Percentiles rank a stretch among this genome's conserved stretches.
Evolutionary conservation across 2,888 invertebrate genomes (phyloP).

Genomic region (Charanyca ferruginea): DNA sequence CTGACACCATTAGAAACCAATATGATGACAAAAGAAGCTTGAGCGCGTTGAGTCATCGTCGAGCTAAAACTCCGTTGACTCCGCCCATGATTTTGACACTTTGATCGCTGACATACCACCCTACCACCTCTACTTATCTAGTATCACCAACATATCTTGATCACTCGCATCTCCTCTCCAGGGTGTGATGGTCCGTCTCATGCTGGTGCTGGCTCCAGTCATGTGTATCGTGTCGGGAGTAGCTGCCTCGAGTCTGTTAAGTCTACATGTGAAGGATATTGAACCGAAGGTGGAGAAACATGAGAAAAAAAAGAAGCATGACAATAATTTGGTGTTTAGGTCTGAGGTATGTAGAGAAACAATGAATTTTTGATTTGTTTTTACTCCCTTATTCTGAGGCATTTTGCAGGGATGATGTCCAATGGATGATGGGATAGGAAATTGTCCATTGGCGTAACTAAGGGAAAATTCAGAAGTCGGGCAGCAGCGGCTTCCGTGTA

Average conservation of each 20-base stretch:
- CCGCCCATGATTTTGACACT: slow-evolving; percentile 91
- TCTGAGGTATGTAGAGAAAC: slow-evolving; percentile 92
- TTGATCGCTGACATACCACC: slow-evolving; percentile 91
- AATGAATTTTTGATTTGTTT: neutral
- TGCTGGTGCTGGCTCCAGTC: slow-evolving; percentile 99
- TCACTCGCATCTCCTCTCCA: slow-evolving; percentile 75
- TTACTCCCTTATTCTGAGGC: no score
- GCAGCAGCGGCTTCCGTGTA: no score
- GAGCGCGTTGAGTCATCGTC: slow-evolving; percentile 84
- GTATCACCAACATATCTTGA: slow-evolving; percentile 50
- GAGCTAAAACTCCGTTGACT: slow-evolving; percentile 79
- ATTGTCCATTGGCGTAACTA: no score
- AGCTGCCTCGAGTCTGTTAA: slow-evolving; percentile 96
- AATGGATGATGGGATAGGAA: no score
- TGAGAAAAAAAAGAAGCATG: slow-evolving; percentile 92
- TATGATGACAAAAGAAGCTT: slow-evolving; percentile 83
- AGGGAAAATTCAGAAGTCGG: no score
- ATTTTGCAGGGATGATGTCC: no score
- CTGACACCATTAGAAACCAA: neutral
- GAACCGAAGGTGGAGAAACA: slow-evolving; percentile 93
- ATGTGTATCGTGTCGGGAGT: slow-evolving; percentile 99
- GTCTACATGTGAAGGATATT: slow-evolving; percentile 96
- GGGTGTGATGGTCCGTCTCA: slow-evolving; percentile 99
- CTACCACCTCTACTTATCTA: neutral
- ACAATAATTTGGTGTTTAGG: slow-evolving; percentile 94